Evolutionary conservation across 1,140 invertebrate species (phyloP), one percentile per base, ranked within the genome.

Genomic region (Drosophila rufa): DNA sequence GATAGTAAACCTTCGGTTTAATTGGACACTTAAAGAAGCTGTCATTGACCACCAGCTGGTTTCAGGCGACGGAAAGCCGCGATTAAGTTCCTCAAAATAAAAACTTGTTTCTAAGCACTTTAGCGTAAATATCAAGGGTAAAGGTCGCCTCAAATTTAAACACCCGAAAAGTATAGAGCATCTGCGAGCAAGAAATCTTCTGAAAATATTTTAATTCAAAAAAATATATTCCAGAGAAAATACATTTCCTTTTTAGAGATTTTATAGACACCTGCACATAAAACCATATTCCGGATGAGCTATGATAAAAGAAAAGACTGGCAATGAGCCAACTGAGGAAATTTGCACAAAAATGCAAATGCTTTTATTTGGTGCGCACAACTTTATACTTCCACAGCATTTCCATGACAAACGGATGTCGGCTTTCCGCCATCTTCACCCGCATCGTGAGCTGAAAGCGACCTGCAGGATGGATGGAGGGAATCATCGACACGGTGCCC

Each of bases 331-430:
- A 56, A 65, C 60, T 59, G 61, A 59, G 58, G 48, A 45, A 82
- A 64, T 75, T 83, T 75, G 45, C 80, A 68, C 75, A 50, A 43
- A 19, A 56, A 61, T 61, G 55, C 64, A 46, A 78, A 79, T 70
- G 8, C n/a, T 33, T 79, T 84, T 75, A 79, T 87, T 86, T 76
- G 17, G 66, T 33, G 33, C 61, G 47, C n/a, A 55, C 42, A 48
- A 73, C 40, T 22, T 50, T 79, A 43, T 76, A 86, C 17, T 66
- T 79, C 70, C 75, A 81, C 4, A 68, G 17, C 62, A 86, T 65
- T 40, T 85, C 64, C 75, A 85, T 81, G 4, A 71, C 59, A 15
- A 65, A 82, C 0, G 70, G 55, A 9, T 22, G 12, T 1, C 19
- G 53, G 19, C 56, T 68, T 11, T 47, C 30, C 4, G 57, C 9